phyloP scores from a whole-genome alignment of 2,888 invertebrate species.

The Drosophila melanosoma region DNA sequence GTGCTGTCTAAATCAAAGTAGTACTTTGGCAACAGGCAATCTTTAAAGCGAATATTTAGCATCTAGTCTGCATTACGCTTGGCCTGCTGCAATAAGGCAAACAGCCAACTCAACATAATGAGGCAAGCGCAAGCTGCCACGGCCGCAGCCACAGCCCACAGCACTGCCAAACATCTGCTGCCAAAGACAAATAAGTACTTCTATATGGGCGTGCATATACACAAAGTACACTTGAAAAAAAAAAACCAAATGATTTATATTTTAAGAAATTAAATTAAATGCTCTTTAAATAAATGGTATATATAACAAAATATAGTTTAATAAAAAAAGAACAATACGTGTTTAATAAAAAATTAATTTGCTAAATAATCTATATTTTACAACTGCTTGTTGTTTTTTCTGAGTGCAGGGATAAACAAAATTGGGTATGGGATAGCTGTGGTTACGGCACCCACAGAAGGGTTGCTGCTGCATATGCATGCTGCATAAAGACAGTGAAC shows the following conservation, averaged over 20 bases:
- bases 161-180: conserved; percentile 58
- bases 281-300: too few species aligned
- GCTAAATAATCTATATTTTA: background rate
- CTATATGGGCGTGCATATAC: background rate
- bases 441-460: conserved; percentile 29
- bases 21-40: conserved; percentile 8
- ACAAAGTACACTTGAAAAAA: conserved; percentile 1
- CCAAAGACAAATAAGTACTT: conserved; percentile 50
- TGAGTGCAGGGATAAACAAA: conserved; percentile 19
- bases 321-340: too few species aligned
- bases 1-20: conserved; percentile 25
- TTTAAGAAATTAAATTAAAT: background rate
- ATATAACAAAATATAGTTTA: too few species aligned
- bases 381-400: background rate
- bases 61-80: conserved; percentile 20
- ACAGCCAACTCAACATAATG: conserved; percentile 65
- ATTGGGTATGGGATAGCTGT: conserved; percentile 25
- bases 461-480: conserved; percentile 41
- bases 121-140: conserved; percentile 40
- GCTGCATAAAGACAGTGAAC: conserved; percentile 61
- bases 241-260: background rate
- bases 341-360: background rate
- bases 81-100: conserved; percentile 33
- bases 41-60: conserved; percentile 33
- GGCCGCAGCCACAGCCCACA: conserved; percentile 55